Evolutionary conservation across 2,888 invertebrate species (phyloP).

Genomic region (Aphidius colemani): DNA sequence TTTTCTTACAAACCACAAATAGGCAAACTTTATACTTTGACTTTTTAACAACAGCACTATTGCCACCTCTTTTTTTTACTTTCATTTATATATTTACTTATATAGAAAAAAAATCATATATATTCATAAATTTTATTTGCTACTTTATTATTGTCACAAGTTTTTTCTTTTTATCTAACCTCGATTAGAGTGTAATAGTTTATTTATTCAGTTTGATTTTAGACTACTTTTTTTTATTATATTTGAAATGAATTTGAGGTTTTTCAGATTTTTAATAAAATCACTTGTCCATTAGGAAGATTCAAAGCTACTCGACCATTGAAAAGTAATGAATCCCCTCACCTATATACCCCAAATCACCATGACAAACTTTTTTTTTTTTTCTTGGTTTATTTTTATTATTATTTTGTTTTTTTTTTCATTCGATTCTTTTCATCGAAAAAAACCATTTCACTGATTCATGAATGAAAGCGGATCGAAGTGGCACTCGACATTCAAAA

Average conservation of each 20-base stretch:
- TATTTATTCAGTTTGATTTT: no score
- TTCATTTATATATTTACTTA: not conserved
- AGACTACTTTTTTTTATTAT: not conserved
- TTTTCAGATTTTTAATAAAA: not conserved
- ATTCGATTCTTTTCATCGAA: slow-evolving; percentile 10
- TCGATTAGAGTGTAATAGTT: no score
- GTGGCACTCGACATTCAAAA: slow-evolving; percentile 20
- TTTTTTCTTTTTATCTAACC: not conserved
- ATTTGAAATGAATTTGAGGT: not conserved
- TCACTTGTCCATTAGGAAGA: slow-evolving; percentile 1
- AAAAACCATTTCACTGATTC: slow-evolving; percentile 24
- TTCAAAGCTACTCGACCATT: not conserved
- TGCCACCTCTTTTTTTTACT: not conserved
- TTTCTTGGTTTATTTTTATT: not conserved
- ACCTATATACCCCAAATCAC: slow-evolving; percentile 15
- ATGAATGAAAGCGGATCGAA: slow-evolving; percentile 24
- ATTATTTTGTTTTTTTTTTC: no score
- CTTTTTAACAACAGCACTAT: slow-evolving; percentile 14
- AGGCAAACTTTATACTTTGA: slow-evolving; percentile 45
- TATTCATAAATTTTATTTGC: no score
- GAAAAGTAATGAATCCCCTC: slow-evolving; percentile 1
- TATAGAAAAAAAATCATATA: not conserved
- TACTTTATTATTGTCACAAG: not conserved
- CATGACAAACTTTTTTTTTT: slow-evolving; percentile 20
- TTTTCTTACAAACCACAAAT: slow-evolving; percentile 43